Base-by-base conservation (phyloP, 2,797 vertebrate genomes). In the Zalophus californianus region DNA sequence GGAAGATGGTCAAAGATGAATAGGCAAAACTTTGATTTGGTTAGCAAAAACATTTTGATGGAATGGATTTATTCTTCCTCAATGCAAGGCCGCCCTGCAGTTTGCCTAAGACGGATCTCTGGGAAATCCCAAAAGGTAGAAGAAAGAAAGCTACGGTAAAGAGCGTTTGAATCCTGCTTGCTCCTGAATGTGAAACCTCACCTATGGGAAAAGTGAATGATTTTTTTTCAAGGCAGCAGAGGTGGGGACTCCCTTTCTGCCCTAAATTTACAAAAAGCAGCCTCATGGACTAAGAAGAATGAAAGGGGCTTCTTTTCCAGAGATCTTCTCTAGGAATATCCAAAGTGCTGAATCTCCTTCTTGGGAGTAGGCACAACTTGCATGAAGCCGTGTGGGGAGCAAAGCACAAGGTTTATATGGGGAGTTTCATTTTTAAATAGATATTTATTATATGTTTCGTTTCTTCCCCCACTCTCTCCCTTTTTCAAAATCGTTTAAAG, bases 31-130 rank as follows among this genome's bases (percentile, higher is more conserved):
- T 93, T 64, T 56, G 96, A 93, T 75, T 84, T 73, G 62, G 50
- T 82, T 72, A 80, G 23, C 64, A 73, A 93, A 92, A 94, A 91
- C 66, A 96, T 94, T 87, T 92, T 94, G 92, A 95, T 86, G 86
- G 87, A 41, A 80, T 86, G 44, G 72, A 84, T 86, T 97, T 92
- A 48, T 75, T 87, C 75, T 66, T 77, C 41, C 72, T 79, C 56
- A 38, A 1, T 54, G 29, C 60, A 83, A 68, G 92, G 84, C 88
- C 12, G 15, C 20, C 0, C 0, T 58, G 35, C 60, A 87, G 1
- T 90, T 68, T 90, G 25, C 89, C 66, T 86, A 41, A 94, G 79
- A 56, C 16, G 86, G 64, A 52, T 86, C 79, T 86, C 68, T 75
- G 58, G 93, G 77, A 96, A 95, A n/a, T 70, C 77, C 82, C 94